Conservation (phyloP, 64 coral and sea anemone genomes). For the Montipora efflorescens region DNA sequence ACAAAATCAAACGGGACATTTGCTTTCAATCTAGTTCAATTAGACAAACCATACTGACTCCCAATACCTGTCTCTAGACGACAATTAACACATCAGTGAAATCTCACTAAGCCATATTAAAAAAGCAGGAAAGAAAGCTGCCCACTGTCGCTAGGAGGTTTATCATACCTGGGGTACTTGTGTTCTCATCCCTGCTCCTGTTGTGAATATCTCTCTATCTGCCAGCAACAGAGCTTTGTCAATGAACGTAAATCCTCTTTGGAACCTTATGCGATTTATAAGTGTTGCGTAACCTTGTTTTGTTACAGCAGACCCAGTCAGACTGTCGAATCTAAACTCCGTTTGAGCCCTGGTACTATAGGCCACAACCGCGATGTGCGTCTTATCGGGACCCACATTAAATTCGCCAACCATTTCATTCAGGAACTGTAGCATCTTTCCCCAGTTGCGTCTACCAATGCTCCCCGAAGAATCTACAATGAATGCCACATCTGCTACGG, state of each 20-base stretch:
- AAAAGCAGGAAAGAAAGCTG: no score
- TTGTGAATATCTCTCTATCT: conserved; percentile 40
- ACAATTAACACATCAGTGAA: no score
- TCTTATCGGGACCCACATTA: conserved; percentile 56
- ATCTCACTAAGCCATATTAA: no score
- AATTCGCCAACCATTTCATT: conserved; percentile 52
- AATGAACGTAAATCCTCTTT: conserved; percentile 79
- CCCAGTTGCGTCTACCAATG: conserved; percentile 73
- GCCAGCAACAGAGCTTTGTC: conserved; percentile 76
- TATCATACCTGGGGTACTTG: conserved; percentile 64
- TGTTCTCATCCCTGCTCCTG: conserved; percentile 64
- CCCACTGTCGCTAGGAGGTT: no score
- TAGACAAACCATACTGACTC: no score
- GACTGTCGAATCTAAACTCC: conserved; percentile 45
- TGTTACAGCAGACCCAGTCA: background rate
- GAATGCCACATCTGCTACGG: conserved; percentile 77
- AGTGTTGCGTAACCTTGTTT: background rate
- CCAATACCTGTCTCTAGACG: no score
- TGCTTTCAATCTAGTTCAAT: no score
- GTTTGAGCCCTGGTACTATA: conserved; percentile 65
- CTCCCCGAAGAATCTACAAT: conserved; percentile 91
- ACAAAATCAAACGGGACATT: no score
- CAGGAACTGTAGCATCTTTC: conserved; percentile 53
- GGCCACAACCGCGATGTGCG: conserved; percentile 72
- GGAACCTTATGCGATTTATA: conserved; percentile 48